Evolutionary conservation across 2,113 vertebrate genomes (phyloP).

Genomic region (Odocoileus virginianus): DNA sequence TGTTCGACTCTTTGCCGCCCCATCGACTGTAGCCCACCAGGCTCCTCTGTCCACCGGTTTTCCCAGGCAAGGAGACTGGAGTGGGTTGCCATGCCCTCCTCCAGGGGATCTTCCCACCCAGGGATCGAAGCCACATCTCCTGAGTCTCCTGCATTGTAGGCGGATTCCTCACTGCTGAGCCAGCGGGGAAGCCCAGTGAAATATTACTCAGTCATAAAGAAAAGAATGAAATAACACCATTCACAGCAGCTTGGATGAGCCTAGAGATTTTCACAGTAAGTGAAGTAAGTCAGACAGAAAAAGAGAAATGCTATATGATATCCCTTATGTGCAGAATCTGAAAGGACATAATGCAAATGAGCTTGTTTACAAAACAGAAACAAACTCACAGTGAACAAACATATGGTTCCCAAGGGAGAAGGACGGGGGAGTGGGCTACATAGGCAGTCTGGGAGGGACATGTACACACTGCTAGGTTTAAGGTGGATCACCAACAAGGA

Average conservation of each 20-base stretch:
- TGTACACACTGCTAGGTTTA: not conserved
- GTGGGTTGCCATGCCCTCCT: not conserved
- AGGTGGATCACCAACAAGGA: no score
- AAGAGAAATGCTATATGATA: not conserved
- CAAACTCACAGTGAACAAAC: not conserved
- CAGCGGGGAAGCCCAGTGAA: no score
- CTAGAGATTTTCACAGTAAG: not conserved
- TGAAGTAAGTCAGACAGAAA: not conserved
- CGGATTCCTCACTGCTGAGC: no score
- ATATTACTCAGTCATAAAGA: no score
- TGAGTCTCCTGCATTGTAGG: not conserved
- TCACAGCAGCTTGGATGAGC: no score
- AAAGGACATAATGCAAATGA: not conserved
- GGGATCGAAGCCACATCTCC: not conserved
- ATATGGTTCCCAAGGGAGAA: not conserved
- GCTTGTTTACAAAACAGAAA: not conserved
- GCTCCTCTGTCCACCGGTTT: not conserved
- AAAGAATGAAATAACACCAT: no score
- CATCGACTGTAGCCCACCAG: not conserved
- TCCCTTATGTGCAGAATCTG: not conserved
- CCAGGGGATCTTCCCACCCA: not conserved
- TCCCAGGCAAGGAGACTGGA: not conserved
- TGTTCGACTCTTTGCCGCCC: not conserved
- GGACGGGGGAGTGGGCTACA: accelerated
- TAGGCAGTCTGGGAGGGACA: not conserved